Evolutionary conservation across 2,888 invertebrate genomes (phyloP), one percentile per base, ranked within the genome.

Genomic region (Scrobipalpa costella): DNA sequence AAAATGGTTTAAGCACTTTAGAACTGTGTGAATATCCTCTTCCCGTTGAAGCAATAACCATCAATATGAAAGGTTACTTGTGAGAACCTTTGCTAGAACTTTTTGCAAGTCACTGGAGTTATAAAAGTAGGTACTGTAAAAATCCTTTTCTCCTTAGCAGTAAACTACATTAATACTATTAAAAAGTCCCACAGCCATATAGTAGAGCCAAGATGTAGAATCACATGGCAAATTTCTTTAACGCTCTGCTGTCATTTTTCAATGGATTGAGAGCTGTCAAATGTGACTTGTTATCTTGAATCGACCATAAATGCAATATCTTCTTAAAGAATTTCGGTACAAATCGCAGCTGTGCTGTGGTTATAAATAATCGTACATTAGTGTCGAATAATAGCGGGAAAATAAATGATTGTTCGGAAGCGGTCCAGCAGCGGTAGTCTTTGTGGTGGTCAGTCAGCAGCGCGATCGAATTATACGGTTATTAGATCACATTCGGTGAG

Each of bases 401-500:
- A 58, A 62, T 58, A 63, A 57, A 50, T 50, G 17, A 55, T 58
- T 52, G 33, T 59, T 61, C 40, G n/a, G 36, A 38, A 59, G 62
- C 57, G 55, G 59, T 57, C 3, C 17, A 47, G 62, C 36, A 59
- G 47, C 60, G 27, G 60, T 27, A 36, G 50, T 50, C 68, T 65
- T 66, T 34, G 55, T 55, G 33, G 55, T 55, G 55, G 55, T 55
- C 33, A 55, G 33, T 33, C 27, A 27, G 66, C 63, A 67, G 67
- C 68, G 71, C 72, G 78, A 80, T 84, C 79, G 78, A 83, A 84
- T 84, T 84, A 84, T 83, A 83, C 75, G 84, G 78, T 73, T 80
- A 81, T 83, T 83, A 83, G 76, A 77, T 74, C 73, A 78, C 79
- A 81, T 81, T 81, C 69, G 77, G 75, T 64, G 69, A 72, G 68